Conservation (phyloP, 2,888 invertebrate species). For the Salticus scenicus region DNA sequence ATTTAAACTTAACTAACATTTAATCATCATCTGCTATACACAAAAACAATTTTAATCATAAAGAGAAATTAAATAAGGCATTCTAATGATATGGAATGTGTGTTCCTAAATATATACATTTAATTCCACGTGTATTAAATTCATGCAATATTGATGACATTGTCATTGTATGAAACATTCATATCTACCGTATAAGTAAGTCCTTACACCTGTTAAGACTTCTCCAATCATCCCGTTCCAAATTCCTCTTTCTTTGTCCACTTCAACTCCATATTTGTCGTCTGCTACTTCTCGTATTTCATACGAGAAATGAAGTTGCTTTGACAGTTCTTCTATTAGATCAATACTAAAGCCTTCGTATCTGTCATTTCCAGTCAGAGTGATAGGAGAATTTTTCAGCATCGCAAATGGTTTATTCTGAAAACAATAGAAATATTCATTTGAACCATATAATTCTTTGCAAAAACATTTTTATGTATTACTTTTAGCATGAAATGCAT, state of each 20-base stretch:
- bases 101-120: too few relatives aligned
- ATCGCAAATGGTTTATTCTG: slow-evolving; percentile 89
- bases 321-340: slow-evolving; percentile 84
- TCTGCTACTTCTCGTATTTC: slow-evolving; percentile 86
- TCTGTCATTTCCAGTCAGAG: slow-evolving; percentile 83
- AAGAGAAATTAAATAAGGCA: too few relatives aligned
- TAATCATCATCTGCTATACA: too few relatives aligned
- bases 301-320: slow-evolving; percentile 87
- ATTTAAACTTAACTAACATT: too few relatives aligned
- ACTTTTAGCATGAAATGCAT: too few relatives aligned
- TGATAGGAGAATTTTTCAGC: slow-evolving; percentile 81
- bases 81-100: too few relatives aligned
- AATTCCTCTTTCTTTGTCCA: slow-evolving; percentile 47
- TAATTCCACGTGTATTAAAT: too few relatives aligned
- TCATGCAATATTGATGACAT: too few relatives aligned
- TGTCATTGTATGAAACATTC: too few relatives aligned
- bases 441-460: neutral
- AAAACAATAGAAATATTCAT: neutral
- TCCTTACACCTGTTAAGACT: slow-evolving; percentile 67
- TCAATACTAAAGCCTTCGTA: slow-evolving; percentile 89
- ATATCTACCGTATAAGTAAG: too few relatives aligned
- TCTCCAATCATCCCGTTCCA: slow-evolving; percentile 73
- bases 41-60: too few relatives aligned
- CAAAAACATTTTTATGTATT: too few relatives aligned
- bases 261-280: slow-evolving; percentile 82